Evolutionary conservation across 2,113 vertebrate species (phyloP).

Genomic region (Rhinogobius similis): DNA sequence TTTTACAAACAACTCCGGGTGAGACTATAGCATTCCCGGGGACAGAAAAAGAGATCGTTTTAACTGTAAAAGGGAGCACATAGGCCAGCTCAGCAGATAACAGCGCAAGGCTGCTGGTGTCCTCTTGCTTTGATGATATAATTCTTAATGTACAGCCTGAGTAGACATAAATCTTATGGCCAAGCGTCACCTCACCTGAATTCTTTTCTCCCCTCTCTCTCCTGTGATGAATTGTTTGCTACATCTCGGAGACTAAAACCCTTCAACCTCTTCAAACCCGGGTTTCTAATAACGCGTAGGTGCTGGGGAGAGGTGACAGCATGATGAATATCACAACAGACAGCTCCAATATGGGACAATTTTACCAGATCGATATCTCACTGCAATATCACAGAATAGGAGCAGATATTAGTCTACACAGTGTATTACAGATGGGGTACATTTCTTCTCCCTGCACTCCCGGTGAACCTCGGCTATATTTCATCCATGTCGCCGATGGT

Average conservation of each 20-base stretch:
- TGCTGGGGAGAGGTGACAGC: conserved; percentile 93
- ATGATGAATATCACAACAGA: conserved; percentile 99
- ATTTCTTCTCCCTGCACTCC: conserved; percentile 95
- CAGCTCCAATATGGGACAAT: conserved; percentile 99
- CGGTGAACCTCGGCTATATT: conserved; percentile 93
- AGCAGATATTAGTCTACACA: conserved; percentile 99
- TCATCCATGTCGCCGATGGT: conserved; percentile 89
- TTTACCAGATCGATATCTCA: conserved; percentile 99
- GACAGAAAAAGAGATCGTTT: conserved; percentile 63
- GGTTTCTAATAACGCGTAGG: conserved; percentile 98
- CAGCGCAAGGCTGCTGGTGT: conserved; percentile 60
- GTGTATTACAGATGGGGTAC: conserved; percentile 99
- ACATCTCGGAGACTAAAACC: conserved; percentile 91
- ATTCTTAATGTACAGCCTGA: conserved; percentile 81
- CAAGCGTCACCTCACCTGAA: conserved; percentile 83
- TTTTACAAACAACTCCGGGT: conserved; percentile 55
- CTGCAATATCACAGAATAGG: conserved; percentile 98
- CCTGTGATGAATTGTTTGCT: conserved; percentile 91
- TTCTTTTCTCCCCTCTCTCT: conserved; percentile 57
- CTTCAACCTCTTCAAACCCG: conserved; percentile 90
- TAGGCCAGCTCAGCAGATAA: conserved; percentile 79
- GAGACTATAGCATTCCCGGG: conserved; percentile 59
- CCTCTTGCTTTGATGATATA: conserved; percentile 78
- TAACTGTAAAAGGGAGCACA: conserved; percentile 72
- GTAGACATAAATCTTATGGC: conserved; percentile 80